These are phyloP conservation scores for Macroramphosus scolopax DNA, from an alignment of 2,797 vertebrate genomes.

Conservation along the genomic window DNA sequence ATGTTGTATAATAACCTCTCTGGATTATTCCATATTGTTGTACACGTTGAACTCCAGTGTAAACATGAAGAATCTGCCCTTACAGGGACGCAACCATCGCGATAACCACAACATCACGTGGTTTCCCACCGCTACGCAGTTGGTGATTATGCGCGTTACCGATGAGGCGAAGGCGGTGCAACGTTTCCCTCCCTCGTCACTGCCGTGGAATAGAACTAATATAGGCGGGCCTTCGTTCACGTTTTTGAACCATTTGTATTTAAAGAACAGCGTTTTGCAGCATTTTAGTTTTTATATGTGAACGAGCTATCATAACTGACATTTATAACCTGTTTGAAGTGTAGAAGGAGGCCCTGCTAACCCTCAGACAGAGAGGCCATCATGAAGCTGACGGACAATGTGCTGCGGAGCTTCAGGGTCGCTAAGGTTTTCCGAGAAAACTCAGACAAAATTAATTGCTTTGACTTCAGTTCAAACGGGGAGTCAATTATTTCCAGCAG, in stretches of 20 bases:
- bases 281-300: neutral
- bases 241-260: slow-evolving; percentile 31
- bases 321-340: neutral
- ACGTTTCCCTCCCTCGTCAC: slow-evolving; percentile 28
- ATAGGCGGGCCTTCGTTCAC: slow-evolving; percentile 52
- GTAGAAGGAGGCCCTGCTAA: slow-evolving; percentile 45
- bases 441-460: slow-evolving; percentile 98
- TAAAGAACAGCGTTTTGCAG: slow-evolving; percentile 1
- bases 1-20: no score
- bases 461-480: slow-evolving; percentile 97
- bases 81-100: slow-evolving; percentile 26
- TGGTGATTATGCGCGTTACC: slow-evolving; percentile 45
- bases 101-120: slow-evolving; percentile 10
- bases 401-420: slow-evolving; percentile 97
- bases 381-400: slow-evolving; percentile 99
- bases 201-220: slow-evolving; percentile 16
- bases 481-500: slow-evolving; percentile 98
- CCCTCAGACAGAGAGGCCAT: slow-evolving; percentile 66
- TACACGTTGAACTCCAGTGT: no score
- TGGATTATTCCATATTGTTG: no score
- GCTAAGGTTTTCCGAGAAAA: slow-evolving; percentile 99
- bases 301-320: neutral
- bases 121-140: neutral
- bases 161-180: slow-evolving; percentile 55
- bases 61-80: no score